Evolutionary conservation across 2,113 vertebrate genomes (phyloP).

Genomic region (Pardalotus punctatus): DNA sequence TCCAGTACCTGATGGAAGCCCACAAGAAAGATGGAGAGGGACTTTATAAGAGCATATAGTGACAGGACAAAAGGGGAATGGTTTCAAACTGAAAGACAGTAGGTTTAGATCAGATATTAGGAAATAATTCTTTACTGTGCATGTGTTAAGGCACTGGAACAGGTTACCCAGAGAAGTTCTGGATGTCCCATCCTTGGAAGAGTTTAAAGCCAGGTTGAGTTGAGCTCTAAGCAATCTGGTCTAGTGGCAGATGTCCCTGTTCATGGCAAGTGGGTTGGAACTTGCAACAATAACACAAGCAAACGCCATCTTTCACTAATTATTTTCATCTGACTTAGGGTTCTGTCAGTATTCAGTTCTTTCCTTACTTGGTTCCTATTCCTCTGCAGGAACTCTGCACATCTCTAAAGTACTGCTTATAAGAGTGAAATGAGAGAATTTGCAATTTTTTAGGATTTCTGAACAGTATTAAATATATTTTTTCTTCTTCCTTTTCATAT

Average conservation of each 20-base stretch:
- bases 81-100: not conserved
- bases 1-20: not conserved
- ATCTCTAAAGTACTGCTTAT: not conserved
- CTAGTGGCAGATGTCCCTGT: not conserved
- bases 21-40: not conserved
- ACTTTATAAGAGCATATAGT: not conserved
- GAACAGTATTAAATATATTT: not conserved
- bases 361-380: not conserved
- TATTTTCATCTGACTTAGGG: not conserved
- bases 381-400: not conserved
- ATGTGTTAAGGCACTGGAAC: not conserved
- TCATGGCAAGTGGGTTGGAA: not conserved
- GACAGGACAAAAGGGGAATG: not conserved
- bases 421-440: not conserved
- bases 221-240: not conserved
- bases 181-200: not conserved
- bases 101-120: not conserved
- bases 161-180: not conserved
- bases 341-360: not conserved
- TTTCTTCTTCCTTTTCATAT: not conserved
- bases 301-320: not conserved
- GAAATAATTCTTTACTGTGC: not conserved
- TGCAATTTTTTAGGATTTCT: not conserved
- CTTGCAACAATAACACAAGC: not conserved
- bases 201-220: not conserved